phyloP scores from a whole-genome alignment of 2,888 invertebrate genomes.

The Macrophya alboannulata region DNA sequence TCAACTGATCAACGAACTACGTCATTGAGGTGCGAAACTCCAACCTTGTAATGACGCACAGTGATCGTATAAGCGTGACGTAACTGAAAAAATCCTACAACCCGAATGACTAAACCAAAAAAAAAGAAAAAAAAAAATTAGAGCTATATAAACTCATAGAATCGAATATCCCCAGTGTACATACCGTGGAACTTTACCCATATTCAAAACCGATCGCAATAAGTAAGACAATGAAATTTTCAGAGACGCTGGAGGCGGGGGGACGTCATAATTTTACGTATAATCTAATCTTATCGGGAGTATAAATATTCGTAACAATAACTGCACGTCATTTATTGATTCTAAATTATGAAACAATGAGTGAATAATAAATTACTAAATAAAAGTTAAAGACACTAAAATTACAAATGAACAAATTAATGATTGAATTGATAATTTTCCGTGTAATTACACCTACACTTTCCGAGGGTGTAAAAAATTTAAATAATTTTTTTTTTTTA shows the following conservation, averaged over 20 bases:
- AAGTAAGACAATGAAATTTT: background rate
- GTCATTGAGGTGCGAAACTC: background rate
- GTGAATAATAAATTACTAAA: background rate
- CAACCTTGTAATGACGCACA: background rate
- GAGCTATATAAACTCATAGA: no score
- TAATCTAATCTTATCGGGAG: background rate
- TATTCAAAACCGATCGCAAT: background rate
- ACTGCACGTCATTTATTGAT: constrained; percentile 6
- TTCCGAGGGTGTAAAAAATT: background rate
- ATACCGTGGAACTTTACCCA: background rate
- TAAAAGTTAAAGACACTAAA: no score
- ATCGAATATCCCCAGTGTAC: no score
- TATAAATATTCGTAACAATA: constrained; percentile 3
- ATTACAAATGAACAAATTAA: no score
- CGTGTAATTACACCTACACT: background rate
- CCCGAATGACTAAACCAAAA: background rate
- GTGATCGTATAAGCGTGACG: background rate
- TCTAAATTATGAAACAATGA: background rate
- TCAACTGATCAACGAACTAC: background rate
- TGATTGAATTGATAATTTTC: background rate
- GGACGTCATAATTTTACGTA: no score
- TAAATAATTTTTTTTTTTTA: background rate
- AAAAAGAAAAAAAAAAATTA: background rate
- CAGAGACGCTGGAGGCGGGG: background rate
- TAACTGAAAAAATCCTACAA: background rate